A percentile compares a stretch with the other conserved stretches of the same genome.
Evolutionary conservation across 2,888 invertebrate species (phyloP).

Genomic region (Erebia epiphron): DNA sequence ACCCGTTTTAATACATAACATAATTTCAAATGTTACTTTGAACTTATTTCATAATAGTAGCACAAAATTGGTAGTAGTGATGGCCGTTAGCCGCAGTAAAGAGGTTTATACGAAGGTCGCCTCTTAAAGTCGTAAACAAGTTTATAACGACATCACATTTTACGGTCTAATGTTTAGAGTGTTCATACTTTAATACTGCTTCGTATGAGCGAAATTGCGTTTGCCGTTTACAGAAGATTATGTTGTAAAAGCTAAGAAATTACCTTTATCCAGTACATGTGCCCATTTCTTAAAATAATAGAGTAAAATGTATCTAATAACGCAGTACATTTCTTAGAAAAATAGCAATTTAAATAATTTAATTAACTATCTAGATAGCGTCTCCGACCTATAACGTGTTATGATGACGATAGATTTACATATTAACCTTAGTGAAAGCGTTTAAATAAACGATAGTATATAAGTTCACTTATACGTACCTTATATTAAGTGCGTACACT

Average conservation of each 20-base stretch:
- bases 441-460: too few relatives aligned
- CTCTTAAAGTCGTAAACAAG: slow-evolving; percentile 25
- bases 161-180: slow-evolving; percentile 22
- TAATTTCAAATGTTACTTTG: background rate
- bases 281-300: background rate
- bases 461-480: too few relatives aligned
- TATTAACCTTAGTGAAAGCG: too few relatives aligned
- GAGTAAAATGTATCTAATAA: background rate
- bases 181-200: slow-evolving; percentile 20
- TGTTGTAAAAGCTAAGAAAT: slow-evolving; percentile 23
- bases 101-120: slow-evolving; percentile 18
- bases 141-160: slow-evolving; percentile 26
- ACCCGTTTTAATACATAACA: background rate
- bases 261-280: slow-evolving; percentile 8
- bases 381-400: too few relatives aligned
- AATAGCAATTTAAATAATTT: too few relatives aligned
- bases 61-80: slow-evolving; percentile 24
- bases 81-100: slow-evolving; percentile 30
- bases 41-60: background rate
- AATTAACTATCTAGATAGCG: too few relatives aligned
- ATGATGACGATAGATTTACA: too few relatives aligned
- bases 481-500: too few relatives aligned
- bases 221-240: slow-evolving; percentile 20
- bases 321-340: too few relatives aligned
- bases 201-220: slow-evolving; percentile 17